These are phyloP conservation scores for Arion vulgaris DNA, from an alignment of 1,140 invertebrate genomes.

Conservation along the genomic window DNA sequence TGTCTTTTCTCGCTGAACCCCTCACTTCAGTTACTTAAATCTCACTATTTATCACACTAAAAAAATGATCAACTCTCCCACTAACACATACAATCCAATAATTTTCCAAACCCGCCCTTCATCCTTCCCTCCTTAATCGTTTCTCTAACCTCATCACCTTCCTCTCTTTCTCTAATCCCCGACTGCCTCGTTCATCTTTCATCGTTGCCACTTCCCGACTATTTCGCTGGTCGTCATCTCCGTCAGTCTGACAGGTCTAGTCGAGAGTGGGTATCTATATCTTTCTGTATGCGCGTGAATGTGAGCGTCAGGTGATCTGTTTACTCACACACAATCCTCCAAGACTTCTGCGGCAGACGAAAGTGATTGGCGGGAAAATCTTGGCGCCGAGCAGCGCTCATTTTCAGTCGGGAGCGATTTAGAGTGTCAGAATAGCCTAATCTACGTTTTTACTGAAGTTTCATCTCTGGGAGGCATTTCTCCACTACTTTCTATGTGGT, in stretches of 20 bases:
- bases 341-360: not conserved
- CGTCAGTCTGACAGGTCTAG: not conserved
- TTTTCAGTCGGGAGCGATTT: not conserved
- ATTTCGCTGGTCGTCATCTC: not conserved
- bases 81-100: too few species aligned
- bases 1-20: too few species aligned
- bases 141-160: not conserved
- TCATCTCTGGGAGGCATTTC: not conserved
- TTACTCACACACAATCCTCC: conserved; percentile 14
- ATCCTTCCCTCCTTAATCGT: too few species aligned
- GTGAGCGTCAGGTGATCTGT: conserved; percentile 21
- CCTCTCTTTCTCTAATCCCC: not conserved
- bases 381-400: conserved; percentile 24
- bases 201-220: not conserved
- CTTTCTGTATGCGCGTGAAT: conserved; percentile 9
- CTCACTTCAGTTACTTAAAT: too few species aligned
- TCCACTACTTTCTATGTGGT: too few species aligned
- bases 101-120: too few species aligned
- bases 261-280: not conserved
- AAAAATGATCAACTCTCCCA: too few species aligned
- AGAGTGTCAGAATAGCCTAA: conserved; percentile 5
- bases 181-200: not conserved
- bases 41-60: too few species aligned
- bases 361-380: conserved; percentile 1
- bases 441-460: conserved; percentile 8